Conservation (phyloP, 2,797 vertebrate species). For the Gallinago stenura region DNA sequence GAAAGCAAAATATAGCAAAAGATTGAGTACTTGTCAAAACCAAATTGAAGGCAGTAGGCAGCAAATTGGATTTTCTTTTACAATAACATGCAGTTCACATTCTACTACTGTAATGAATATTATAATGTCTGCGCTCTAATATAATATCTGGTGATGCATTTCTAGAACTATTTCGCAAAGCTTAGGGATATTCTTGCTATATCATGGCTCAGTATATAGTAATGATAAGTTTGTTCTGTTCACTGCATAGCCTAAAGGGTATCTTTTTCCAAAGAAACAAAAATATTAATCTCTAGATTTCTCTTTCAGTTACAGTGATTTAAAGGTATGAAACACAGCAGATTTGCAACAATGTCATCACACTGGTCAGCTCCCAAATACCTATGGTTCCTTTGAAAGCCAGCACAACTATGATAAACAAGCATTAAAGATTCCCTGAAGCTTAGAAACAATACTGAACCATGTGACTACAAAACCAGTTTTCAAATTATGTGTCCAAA, state of each 20-base stretch:
- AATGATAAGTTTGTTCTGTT: constrained; percentile 54
- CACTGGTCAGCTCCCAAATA: neutral
- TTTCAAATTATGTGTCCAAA: neutral
- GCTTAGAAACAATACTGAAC: neutral
- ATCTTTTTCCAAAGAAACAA: constrained; percentile 26
- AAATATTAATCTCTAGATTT: constrained; percentile 22
- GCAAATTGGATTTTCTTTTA: constrained; percentile 79
- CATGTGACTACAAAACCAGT: neutral
- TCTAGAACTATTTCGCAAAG: constrained; percentile 59
- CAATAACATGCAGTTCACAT: constrained; percentile 69
- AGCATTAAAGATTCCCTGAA: neutral
- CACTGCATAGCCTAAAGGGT: constrained; percentile 9
- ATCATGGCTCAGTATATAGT: constrained; percentile 38
- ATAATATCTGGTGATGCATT: constrained; percentile 64
- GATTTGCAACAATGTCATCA: neutral
- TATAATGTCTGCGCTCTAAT: constrained; percentile 64
- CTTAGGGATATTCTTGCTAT: constrained; percentile 57
- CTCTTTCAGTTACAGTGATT: constrained; percentile 9
- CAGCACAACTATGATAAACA: neutral
- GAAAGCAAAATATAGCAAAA: constrained; percentile 46
- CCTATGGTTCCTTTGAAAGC: neutral
- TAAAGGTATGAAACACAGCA: neutral
- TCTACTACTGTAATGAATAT: constrained; percentile 70
- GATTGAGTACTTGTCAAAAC: constrained; percentile 73
- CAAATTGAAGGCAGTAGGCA: constrained; percentile 73